Evolutionary conservation across 2,888 invertebrate species (phyloP).

Genomic region (Nemurella pictetii): DNA sequence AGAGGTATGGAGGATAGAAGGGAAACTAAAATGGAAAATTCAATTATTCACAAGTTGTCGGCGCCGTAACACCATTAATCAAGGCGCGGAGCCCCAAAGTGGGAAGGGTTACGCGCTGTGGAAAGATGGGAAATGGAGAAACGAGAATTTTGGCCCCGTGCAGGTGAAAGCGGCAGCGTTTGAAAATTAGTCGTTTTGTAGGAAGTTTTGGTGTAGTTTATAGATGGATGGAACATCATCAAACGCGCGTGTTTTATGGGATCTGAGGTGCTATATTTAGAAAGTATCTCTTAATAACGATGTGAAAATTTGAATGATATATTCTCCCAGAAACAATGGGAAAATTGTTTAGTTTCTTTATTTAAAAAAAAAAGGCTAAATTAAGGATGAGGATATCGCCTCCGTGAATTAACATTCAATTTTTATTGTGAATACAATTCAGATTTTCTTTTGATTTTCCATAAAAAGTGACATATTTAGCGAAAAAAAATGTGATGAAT

Average conservation of each 20-base stretch:
- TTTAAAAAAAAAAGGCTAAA: too few relatives aligned
- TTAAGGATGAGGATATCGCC: too few relatives aligned
- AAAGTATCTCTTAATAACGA: too few relatives aligned
- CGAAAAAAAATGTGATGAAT: too few relatives aligned
- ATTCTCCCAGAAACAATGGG: too few relatives aligned
- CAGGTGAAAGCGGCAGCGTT: conserved; percentile 34
- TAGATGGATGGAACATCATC: conserved; percentile 14
- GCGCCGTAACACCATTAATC: conserved; percentile 39
- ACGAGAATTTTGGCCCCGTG: conserved; percentile 39
- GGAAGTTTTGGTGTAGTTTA: neutral
- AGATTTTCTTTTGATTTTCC: too few relatives aligned
- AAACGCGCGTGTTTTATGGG: conserved; percentile 4
- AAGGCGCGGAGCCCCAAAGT: conserved; percentile 33
- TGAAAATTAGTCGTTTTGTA: conserved; percentile 18
- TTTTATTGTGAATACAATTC: too few relatives aligned
- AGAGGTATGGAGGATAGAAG: conserved; percentile 2
- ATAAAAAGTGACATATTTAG: too few relatives aligned
- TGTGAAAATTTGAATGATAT: too few relatives aligned
- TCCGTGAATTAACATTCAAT: too few relatives aligned
- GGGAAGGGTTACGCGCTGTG: conserved; percentile 4
- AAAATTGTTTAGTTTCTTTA: too few relatives aligned
- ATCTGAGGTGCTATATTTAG: neutral
- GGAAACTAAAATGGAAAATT: conserved; percentile 40
- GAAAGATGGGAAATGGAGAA: conserved; percentile 31
- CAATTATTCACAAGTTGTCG: conserved; percentile 41